phyloP scores from a whole-genome alignment of 2,888 invertebrate species.

The Mystacides longicornis region DNA sequence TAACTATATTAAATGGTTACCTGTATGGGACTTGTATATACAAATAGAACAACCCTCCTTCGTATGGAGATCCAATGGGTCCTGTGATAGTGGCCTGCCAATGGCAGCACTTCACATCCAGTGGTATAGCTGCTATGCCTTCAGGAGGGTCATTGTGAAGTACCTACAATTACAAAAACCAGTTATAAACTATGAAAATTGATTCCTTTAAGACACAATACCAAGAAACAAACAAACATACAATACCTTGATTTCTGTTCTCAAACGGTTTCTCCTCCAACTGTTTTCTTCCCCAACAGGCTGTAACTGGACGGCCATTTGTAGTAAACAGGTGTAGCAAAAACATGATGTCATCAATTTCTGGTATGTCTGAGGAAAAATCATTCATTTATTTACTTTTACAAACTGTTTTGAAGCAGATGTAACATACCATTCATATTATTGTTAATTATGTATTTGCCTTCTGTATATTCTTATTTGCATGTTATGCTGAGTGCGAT shows the following conservation, averaged over 20 bases:
- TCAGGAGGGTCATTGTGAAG: constrained; percentile 73
- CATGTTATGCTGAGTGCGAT: no score
- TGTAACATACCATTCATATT: no score
- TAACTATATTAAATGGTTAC: constrained; percentile 46
- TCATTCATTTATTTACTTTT: neutral
- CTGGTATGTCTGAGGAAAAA: constrained; percentile 52
- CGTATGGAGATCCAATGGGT: constrained; percentile 87
- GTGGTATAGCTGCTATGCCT: constrained; percentile 74
- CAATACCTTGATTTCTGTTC: constrained; percentile 66
- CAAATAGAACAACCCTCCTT: constrained; percentile 87
- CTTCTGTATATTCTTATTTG: no score
- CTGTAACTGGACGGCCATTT: constrained; percentile 69
- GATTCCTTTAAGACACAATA: neutral
- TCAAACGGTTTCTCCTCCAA: constrained; percentile 73
- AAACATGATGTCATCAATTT: constrained; percentile 69
- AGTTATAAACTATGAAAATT: neutral
- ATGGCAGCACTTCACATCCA: constrained; percentile 75
- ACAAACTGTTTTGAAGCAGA: no score
- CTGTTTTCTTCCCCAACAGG: constrained; percentile 66
- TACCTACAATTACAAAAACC: constrained; percentile 36
- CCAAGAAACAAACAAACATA: no score
- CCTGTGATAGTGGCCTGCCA: constrained; percentile 94
- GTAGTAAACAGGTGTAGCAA: constrained; percentile 79
- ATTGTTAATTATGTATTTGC: no score
- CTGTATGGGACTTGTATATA: constrained; percentile 82